Conservation (phyloP, 2,797 vertebrate genomes). For the Potorous gilbertii region DNA sequence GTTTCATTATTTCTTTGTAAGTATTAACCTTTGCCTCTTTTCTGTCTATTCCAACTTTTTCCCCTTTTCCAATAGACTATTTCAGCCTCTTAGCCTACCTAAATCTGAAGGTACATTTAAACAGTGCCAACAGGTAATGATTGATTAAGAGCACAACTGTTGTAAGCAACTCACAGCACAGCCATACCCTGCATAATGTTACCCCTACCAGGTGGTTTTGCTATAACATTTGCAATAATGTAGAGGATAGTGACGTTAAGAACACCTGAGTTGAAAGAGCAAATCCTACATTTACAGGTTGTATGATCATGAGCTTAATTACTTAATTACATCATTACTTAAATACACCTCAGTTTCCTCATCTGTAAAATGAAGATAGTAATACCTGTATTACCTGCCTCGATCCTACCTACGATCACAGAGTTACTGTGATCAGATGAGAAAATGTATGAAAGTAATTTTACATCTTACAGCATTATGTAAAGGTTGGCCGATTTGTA, state of each 20-base stretch:
- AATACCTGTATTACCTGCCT: background rate
- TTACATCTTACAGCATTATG: background rate
- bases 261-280: background rate
- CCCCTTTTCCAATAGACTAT: background rate
- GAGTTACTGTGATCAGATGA: background rate
- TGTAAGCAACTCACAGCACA: conserved; percentile 56
- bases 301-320: background rate
- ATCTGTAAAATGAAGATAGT: background rate
- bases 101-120: conserved; percentile 63
- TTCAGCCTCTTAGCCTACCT: conserved; percentile 23
- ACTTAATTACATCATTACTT: too few relatives aligned
- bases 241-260: background rate
- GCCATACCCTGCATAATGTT: background rate
- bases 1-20: background rate
- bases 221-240: background rate
- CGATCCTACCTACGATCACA: too few relatives aligned
- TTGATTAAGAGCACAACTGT: conserved; percentile 59
- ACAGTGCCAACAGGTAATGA: conserved; percentile 59
- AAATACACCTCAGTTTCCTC: background rate
- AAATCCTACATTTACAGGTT: background rate
- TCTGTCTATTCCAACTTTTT: background rate
- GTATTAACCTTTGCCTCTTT: background rate
- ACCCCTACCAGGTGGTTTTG: background rate
- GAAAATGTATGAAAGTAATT: background rate
- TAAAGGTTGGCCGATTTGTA: background rate